These are phyloP conservation scores for Mesitornis unicolor DNA, from an alignment of 2,113 vertebrate species.

Conservation along the genomic window DNA sequence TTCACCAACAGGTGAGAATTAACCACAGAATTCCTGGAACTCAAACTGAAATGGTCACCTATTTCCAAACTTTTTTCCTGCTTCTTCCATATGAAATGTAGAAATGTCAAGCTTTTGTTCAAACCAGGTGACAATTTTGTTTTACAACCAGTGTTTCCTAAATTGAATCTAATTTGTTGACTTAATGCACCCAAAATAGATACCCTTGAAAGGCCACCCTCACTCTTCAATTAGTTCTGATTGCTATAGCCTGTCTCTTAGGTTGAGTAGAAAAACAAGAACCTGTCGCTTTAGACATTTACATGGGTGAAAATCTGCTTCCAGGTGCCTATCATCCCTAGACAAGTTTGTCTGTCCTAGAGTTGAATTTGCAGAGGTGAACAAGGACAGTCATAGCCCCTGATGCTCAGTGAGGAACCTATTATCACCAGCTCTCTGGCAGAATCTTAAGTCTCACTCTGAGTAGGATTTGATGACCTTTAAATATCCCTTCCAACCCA, in stretches of 20 bases:
- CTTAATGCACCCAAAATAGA: neutral
- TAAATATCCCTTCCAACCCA: too few species aligned
- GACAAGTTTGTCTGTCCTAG: neutral
- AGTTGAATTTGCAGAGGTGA: neutral
- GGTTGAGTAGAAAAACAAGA: neutral
- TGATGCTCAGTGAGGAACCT: neutral
- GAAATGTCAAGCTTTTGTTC: neutral
- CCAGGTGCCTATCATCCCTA: neutral
- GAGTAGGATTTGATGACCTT: too few species aligned
- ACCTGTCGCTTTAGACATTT: neutral
- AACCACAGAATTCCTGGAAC: neutral
- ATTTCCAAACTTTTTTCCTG: neutral
- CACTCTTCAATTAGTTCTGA: slow-evolving; percentile 9
- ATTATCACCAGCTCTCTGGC: neutral
- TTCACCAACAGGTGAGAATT: neutral
- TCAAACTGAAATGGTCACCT: neutral
- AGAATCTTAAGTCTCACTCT: neutral
- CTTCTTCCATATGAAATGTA: neutral
- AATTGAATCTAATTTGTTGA: neutral
- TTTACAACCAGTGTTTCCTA: neutral
- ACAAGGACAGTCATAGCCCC: neutral
- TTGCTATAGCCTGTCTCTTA: neutral
- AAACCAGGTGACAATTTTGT: neutral
- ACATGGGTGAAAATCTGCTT: neutral
- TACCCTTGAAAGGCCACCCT: neutral